Conservation (phyloP, 2,113 vertebrate species). For the Copsychus sechellarum region DNA sequence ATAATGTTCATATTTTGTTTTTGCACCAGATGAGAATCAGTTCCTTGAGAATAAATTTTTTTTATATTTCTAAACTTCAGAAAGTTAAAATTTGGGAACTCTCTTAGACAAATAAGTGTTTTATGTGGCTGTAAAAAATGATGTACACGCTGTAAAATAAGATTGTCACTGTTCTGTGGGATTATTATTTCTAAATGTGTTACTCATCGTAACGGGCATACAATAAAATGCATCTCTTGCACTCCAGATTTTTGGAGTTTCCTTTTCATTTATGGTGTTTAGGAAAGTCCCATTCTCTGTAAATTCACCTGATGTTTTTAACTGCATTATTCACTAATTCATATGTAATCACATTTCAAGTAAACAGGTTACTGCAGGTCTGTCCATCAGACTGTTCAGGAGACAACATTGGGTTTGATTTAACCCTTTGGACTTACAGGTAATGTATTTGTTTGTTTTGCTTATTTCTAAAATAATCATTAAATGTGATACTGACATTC, state of each 20-base stretch:
- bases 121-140: conserved; percentile 84
- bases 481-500: background rate
- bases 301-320: background rate
- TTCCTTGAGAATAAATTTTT: conserved; percentile 80
- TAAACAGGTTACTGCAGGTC: background rate
- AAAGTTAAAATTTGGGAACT: conserved; percentile 79
- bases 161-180: conserved; percentile 83
- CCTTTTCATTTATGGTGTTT: conserved; percentile 33
- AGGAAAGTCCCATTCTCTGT: background rate
- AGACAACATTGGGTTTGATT: background rate
- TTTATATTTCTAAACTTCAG: conserved; percentile 80
- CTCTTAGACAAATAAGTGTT: conserved; percentile 76
- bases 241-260: conserved; percentile 70
- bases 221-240: conserved; percentile 86
- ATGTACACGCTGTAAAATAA: conserved; percentile 87
- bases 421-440: background rate
- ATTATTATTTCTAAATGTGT: conserved; percentile 84
- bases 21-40: conserved; percentile 84
- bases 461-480: background rate
- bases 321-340: background rate
- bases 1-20: conserved; percentile 77
- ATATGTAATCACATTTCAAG: background rate
- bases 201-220: conserved; percentile 81
- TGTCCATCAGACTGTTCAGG: background rate
- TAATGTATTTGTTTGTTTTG: background rate